Evolutionary conservation across 2,888 invertebrate genomes (phyloP), one percentile per base, ranked within the genome.

Genomic region (Luperina testacea): DNA sequence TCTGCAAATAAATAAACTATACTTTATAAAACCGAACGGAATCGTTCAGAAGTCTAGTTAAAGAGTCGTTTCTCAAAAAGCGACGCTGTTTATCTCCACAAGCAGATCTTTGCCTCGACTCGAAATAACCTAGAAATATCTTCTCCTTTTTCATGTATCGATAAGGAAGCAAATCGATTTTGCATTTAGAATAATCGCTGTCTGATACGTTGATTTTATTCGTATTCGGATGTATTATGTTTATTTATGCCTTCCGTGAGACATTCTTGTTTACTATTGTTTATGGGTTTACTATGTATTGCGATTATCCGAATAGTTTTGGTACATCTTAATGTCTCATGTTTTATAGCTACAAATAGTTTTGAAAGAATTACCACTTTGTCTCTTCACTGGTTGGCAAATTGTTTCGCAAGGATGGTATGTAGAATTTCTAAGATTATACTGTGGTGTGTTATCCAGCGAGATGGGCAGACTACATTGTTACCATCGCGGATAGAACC

Each of bases 1-100:
- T 15, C 42, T 59, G 3, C 27, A 69, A 65, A 75, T 57, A 83
- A 72, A 72, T 45, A 72, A 75, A 82, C 27, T 74, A 48, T n/a
- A 70, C 13, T 70, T 61, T 68, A 61, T 27, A 63, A 80, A 76
- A 73, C 68, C 51, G 51, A 87, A 63, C 45, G 27, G 48, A 45
- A 84, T 65, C 68, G 68, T 61, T 67, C 67, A 57, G 24, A 77
- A 81, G 45, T 75, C 68, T 76, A 76, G 78, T 86, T 83, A 76
- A 78, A 83, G 77, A 80, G 71, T 86, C 87, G 80, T 86, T 83
- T 80, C 87, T 88, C 88, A 86, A 79, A 85, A 71, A 53, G 71
- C 73, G 84, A 72, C 71, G 63, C 65, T 67, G 77, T 68, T 74
- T 89, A 88, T 87, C 90, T 78, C 1, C 45, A 61, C 69, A 79